Base-by-base conservation (phyloP, 2,113 vertebrate genomes). In the Alouatta palliata region DNA sequence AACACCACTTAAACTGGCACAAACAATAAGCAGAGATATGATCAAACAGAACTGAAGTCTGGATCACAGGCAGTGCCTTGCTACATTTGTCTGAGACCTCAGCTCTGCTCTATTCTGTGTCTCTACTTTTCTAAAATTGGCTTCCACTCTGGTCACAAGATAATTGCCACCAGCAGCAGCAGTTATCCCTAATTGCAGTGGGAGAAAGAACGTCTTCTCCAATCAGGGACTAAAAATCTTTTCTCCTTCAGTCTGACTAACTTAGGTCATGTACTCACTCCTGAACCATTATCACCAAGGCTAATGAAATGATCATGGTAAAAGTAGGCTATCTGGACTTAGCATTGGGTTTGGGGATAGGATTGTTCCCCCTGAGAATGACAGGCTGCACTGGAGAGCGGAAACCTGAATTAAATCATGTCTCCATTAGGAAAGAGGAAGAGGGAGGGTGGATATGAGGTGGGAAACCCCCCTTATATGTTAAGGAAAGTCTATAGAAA, bases 251-350 rank as follows among this genome's bases (percentile, higher is more conserved):
- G 47, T 83, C n/a, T 54, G 68, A 43, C 30, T 89, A 87, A 52
- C 83, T 94, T 35, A 90, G 40, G 64, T 90, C 71, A 43, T 52
- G 16, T 54, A 64, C n/a, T 90, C 10, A 45, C 8, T 70, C 68
- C 71, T 66, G 35, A 73, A 32, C 43, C 37, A 37, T 89, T 45
- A n/a, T 58, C 11, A 76, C 9, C 37, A 47, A 61, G 52, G 64
- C 30, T n/a, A 75, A 43, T 73, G 61, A 94, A 9, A 25, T 66
- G 90, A 13, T 54, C 47, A 9, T 19, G 13, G 9, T 35, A 10
- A 23, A 25, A 73, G 27, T 27, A 80, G 8, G 20, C 23, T 84
- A 3, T 9, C 27, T 52, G 23, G 54, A 45, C 17, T 73, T 35
- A 76, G 20, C 25, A 21, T 35, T 80, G 32, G 8, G 13, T 56